These are phyloP conservation scores for Bombus confusus DNA, from an alignment of 1,140 invertebrate genomes.

Conservation along the genomic window DNA sequence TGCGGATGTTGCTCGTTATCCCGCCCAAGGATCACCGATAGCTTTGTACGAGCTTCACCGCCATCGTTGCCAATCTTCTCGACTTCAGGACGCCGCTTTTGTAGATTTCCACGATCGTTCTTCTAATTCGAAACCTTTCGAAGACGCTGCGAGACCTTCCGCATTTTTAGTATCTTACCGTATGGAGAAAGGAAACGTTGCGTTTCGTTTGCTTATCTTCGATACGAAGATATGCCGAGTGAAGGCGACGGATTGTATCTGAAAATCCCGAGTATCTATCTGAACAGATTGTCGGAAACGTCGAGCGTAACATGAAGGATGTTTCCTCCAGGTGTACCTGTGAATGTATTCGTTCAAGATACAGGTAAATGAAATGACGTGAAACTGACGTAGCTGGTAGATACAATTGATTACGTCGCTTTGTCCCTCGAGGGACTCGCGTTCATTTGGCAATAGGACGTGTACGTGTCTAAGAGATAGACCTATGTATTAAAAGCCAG, in stretches of 20 bases:
- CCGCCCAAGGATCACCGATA: conserved; percentile 29
- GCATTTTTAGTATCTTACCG: not conserved
- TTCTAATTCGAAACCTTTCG: not conserved
- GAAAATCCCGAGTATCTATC: conserved; percentile 45
- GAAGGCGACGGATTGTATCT: not conserved
- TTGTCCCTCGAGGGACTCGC: not conserved
- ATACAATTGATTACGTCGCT: conserved; percentile 2
- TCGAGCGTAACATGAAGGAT: conserved; percentile 25
- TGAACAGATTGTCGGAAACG: conserved; percentile 51
- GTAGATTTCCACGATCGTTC: not conserved
- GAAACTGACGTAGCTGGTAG: not conserved
- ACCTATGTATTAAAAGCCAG: not conserved
- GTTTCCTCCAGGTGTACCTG: conserved; percentile 40
- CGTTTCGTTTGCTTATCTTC: not conserved
- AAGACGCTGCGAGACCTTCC: too few relatives aligned
- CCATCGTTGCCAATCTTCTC: not conserved
- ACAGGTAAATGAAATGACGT: conserved; percentile 17
- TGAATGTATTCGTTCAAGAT: conserved; percentile 24
- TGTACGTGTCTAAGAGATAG: too few relatives aligned
- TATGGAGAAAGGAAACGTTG: not conserved
- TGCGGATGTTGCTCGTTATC: not conserved
- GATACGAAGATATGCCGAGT: not conserved
- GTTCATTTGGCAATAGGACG: too few relatives aligned
- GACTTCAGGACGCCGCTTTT: not conserved
- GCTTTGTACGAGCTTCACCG: conserved; percentile 10